Evolutionary conservation across 1,140 invertebrate genomes (phyloP).

Genomic region (Temnothorax nylanderi): DNA sequence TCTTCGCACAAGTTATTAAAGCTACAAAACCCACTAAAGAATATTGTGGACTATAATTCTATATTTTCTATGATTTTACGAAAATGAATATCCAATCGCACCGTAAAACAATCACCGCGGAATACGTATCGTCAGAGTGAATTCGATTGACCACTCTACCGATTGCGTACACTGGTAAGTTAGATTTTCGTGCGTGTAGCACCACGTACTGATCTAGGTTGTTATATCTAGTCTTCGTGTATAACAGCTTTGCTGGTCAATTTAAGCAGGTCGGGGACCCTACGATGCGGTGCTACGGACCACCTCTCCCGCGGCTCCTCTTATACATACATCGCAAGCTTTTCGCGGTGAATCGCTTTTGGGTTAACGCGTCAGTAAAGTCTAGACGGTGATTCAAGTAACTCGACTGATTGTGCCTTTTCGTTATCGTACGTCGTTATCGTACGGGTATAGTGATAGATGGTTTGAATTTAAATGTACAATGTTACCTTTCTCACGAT

Average conservation of each 20-base stretch:
- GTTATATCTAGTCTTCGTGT: conserved; percentile 55
- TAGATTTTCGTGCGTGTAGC: neutral
- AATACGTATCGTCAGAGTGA: neutral
- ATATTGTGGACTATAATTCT: neutral
- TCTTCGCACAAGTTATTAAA: neutral
- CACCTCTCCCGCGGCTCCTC: conserved; percentile 52
- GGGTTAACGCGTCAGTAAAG: conserved; percentile 47
- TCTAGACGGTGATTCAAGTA: conserved; percentile 54
- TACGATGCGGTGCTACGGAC: neutral
- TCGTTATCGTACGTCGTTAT: neutral
- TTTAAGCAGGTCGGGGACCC: conserved; percentile 59
- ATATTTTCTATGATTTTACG: neutral
- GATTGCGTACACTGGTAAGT: neutral
- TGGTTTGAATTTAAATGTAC: neutral
- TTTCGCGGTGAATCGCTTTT: neutral
- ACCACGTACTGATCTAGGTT: neutral
- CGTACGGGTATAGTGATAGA: neutral
- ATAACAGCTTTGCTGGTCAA: conserved; percentile 34
- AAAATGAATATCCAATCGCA: neutral
- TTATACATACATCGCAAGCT: conserved; percentile 61
- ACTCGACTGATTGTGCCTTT: neutral
- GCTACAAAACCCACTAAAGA: neutral
- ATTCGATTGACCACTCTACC: neutral
- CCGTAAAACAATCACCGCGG: neutral
- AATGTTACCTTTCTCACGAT: neutral